Evolutionary conservation across 2,113 vertebrate genomes (phyloP).

Genomic region (Mugil cephalus): DNA sequence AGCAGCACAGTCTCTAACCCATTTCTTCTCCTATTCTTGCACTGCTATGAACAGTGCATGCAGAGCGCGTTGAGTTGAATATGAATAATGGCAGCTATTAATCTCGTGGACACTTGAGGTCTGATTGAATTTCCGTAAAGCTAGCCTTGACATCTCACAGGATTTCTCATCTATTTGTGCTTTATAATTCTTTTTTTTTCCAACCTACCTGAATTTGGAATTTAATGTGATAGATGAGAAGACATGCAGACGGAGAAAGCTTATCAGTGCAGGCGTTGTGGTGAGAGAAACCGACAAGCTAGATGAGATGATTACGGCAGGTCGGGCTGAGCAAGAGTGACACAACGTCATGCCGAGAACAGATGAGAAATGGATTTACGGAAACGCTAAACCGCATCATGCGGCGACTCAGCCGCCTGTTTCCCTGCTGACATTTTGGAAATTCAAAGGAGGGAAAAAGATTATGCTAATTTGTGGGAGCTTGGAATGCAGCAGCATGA

Average conservation of each 20-base stretch:
- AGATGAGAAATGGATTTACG: neutral
- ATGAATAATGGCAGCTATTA: constrained; percentile 56
- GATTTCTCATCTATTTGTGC: constrained; percentile 37
- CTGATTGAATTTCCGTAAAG: constrained; percentile 50
- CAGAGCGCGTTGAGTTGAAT: constrained; percentile 31
- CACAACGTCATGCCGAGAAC: neutral
- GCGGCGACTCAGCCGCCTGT: neutral
- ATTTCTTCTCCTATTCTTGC: constrained; percentile 17
- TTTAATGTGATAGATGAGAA: constrained; percentile 15
- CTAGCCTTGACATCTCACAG: constrained; percentile 5
- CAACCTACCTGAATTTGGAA: neutral
- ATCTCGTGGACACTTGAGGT: constrained; percentile 50
- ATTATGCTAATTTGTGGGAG: no score
- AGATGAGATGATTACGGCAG: constrained; percentile 36
- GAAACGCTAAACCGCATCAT: constrained; percentile 6
- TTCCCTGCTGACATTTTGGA: constrained; percentile 2
- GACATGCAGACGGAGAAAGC: neutral
- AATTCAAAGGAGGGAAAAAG: no score
- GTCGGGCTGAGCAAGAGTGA: constrained; percentile 17
- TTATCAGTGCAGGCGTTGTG: constrained; percentile 5
- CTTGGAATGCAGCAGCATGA: no score
- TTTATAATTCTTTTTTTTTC: neutral
- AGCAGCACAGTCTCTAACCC: constrained; percentile 9
- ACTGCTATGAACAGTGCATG: constrained; percentile 3
- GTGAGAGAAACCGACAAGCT: constrained; percentile 12